Evolutionary conservation across 1,140 invertebrate species (phyloP).

Genomic region (Rhynchophorus ferrugineus): DNA sequence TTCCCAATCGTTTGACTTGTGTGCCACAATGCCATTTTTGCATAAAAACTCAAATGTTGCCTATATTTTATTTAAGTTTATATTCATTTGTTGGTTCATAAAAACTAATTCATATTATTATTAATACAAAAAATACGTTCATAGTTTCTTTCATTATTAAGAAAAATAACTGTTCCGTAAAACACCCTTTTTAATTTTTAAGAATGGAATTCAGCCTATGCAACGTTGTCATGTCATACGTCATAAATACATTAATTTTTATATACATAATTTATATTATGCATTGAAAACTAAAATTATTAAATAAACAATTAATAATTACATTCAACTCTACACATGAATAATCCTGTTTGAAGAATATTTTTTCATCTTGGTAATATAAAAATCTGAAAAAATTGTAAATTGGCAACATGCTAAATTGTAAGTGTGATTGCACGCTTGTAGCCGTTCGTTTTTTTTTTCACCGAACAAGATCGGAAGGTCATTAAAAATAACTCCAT

Average conservation of each 20-base stretch:
- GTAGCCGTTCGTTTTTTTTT: conserved; percentile 13
- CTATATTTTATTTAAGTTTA: too few relatives aligned
- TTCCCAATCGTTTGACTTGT: background rate
- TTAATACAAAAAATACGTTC: background rate
- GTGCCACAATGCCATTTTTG: too few relatives aligned
- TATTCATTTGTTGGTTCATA: too few relatives aligned
- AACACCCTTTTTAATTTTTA: conserved; percentile 14
- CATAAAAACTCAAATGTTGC: too few relatives aligned
- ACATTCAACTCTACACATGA: too few relatives aligned
- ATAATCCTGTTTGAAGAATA: too few relatives aligned
- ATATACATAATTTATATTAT: background rate
- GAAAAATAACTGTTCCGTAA: conserved; percentile 6
- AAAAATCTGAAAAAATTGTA: too few relatives aligned
- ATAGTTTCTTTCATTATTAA: too few relatives aligned
- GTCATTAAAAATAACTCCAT: conserved; percentile 21
- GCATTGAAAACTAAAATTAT: background rate
- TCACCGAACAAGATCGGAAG: conserved; percentile 14
- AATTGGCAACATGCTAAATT: conserved; percentile 7
- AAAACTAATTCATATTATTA: background rate
- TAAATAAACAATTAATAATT: too few relatives aligned
- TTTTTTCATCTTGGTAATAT: too few relatives aligned
- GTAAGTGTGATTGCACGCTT: conserved; percentile 13
- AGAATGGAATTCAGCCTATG: conserved; percentile 14
- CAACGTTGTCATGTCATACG: conserved; percentile 5
- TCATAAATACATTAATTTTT: background rate